Conservation (phyloP, 2,888 invertebrate genomes). For the Timandra comae region DNA sequence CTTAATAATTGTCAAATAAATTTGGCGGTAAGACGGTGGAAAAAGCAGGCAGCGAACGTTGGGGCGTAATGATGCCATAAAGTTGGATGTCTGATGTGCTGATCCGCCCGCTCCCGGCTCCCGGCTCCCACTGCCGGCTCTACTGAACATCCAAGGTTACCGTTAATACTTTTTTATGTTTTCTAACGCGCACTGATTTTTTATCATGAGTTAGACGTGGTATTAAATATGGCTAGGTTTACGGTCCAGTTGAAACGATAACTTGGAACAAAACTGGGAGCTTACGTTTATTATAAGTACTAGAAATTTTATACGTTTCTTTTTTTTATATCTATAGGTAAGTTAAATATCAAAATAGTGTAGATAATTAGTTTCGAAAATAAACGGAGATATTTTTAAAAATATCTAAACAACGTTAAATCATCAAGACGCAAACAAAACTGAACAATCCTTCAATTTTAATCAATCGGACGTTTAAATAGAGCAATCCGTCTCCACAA, state of each 20-base stretch:
- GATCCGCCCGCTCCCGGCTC: constrained; percentile 21
- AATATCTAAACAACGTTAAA: no score
- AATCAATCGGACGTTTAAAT: constrained; percentile 1
- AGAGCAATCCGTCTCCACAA: constrained; percentile 14
- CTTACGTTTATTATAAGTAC: no score
- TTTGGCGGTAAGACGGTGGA: constrained; percentile 58
- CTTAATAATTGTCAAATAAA: constrained; percentile 76
- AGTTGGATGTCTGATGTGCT: constrained; percentile 30
- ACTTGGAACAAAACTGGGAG: no score
- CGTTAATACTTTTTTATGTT: background rate
- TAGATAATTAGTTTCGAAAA: no score
- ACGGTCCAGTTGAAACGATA: no score
- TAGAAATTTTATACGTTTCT: no score
- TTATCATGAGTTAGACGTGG: background rate
- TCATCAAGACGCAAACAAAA: no score
- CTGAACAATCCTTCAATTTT: background rate
- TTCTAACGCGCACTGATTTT: background rate
- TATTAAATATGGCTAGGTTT: background rate
- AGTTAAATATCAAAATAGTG: no score
- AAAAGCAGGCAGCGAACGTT: constrained; percentile 49
- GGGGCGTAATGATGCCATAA: constrained; percentile 65
- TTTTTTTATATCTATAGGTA: no score
- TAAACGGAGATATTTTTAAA: no score
- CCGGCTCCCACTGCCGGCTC: no score
- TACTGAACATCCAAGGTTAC: no score